A percentile compares a stretch with the other conserved stretches of the same genome.
phyloP scores from a whole-genome alignment of 35 echinoderm and acorn worm species.

The Ophioderma brevispina region DNA sequence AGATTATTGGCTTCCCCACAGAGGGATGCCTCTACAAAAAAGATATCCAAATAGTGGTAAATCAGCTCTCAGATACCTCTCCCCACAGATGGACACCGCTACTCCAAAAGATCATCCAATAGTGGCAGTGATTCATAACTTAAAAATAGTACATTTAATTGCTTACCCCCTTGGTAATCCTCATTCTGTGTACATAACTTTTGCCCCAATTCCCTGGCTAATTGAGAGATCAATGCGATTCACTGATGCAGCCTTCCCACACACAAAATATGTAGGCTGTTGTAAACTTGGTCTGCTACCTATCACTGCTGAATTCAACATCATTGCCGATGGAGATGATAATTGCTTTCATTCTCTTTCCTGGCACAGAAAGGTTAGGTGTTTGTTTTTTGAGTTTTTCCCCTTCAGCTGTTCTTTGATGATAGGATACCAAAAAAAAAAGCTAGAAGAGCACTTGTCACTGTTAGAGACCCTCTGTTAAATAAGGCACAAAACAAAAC shows the following conservation, averaged over 20 bases:
- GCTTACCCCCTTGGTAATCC: slow-evolving; percentile 40
- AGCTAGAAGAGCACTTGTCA: background rate
- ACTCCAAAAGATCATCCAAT: no score
- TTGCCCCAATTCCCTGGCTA: slow-evolving; percentile 40
- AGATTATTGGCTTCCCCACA: no score
- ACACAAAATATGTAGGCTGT: slow-evolving; percentile 50
- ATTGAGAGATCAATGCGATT: slow-evolving; percentile 61
- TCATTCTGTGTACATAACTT: slow-evolving; percentile 30
- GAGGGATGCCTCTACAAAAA: no score
- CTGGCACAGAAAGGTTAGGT: slow-evolving; percentile 3
- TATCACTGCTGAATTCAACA: slow-evolving; percentile 12
- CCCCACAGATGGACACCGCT: no score
- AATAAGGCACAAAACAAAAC: background rate
- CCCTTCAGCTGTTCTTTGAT: background rate
- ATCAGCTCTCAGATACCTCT: no score
- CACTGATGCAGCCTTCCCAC: slow-evolving; percentile 61
- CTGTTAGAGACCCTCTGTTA: background rate
- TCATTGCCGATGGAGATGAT: slow-evolving; percentile 41
- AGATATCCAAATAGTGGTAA: no score
- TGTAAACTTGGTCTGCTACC: slow-evolving; percentile 29
- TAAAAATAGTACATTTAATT: no score
- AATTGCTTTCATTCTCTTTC: slow-evolving; percentile 56
- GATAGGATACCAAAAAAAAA: background rate
- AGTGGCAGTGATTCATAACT: no score
- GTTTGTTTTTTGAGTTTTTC: background rate